phyloP scores from a whole-genome alignment of 1,140 invertebrate species.

The Megathymus violae region DNA sequence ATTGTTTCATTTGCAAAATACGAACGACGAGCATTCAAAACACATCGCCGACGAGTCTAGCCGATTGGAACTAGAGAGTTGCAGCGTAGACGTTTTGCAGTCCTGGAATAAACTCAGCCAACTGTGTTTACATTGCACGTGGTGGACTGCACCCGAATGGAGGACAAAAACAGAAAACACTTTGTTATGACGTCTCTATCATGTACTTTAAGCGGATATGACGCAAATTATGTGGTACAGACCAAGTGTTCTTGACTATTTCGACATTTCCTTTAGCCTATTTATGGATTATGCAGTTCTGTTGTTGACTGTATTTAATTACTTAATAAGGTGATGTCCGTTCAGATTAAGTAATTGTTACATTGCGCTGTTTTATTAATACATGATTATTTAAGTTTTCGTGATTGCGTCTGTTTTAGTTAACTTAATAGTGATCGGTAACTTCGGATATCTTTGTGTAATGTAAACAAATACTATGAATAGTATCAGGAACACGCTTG shows the following conservation, averaged over 20 bases:
- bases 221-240: constrained; percentile 27
- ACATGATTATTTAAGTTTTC: no score
- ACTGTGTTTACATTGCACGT: constrained; percentile 28
- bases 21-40: background rate
- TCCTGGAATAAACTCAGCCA: constrained; percentile 22
- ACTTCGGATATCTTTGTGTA: constrained; percentile 38
- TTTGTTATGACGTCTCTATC: constrained; percentile 29
- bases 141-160: constrained; percentile 10
- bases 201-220: constrained; percentile 38
- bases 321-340: no score
- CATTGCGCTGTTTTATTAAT: background rate
- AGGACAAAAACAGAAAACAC: constrained; percentile 30
- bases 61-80: constrained; percentile 5
- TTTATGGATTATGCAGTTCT: constrained; percentile 3
- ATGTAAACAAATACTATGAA: constrained; percentile 45
- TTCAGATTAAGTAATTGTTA: background rate
- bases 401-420: constrained; percentile 27
- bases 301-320: background rate
- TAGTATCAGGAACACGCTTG: constrained; percentile 35
- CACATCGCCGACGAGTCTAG: constrained; percentile 9
- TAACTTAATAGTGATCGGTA: constrained; percentile 30
- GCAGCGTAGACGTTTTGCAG: constrained; percentile 22
- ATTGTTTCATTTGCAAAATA: background rate
- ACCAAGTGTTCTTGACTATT: constrained; percentile 12
- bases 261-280: constrained; percentile 3